These are phyloP conservation scores for Hycleus cichorii DNA, from an alignment of 1,140 invertebrate species.

Conservation along the genomic window DNA sequence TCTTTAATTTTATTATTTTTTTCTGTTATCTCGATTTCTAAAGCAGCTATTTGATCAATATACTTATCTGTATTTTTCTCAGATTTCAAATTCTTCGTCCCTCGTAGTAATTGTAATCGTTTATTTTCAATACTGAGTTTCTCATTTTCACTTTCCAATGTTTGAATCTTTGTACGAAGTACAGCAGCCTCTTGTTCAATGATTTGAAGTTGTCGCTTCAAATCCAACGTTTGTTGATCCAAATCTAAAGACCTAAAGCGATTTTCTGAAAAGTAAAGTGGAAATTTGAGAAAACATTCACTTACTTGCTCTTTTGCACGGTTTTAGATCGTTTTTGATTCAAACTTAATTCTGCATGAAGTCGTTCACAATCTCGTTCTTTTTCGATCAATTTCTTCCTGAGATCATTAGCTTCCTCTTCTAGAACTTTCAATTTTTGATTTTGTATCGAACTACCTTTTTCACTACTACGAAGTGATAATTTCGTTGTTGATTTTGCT, in stretches of 20 bases:
- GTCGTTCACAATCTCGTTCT: conserved; percentile 68
- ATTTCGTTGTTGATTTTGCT: conserved; percentile 37
- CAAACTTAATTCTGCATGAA: conserved; percentile 61
- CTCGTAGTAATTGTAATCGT: conserved; percentile 46
- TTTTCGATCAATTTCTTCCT: conserved; percentile 74
- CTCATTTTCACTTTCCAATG: conserved; percentile 66
- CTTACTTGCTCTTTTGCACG: conserved; percentile 55
- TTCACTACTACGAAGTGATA: conserved; percentile 39
- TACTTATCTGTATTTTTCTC: conserved; percentile 48
- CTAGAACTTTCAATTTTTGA: conserved; percentile 61
- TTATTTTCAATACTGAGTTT: conserved; percentile 65
- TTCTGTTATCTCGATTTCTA: conserved; percentile 57
- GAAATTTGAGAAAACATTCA: conserved; percentile 18
- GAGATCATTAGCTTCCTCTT: conserved; percentile 64
- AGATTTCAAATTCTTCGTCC: conserved; percentile 44
- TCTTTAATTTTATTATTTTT: conserved; percentile 54
- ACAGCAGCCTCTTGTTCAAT: conserved; percentile 65
- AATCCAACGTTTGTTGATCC: conserved; percentile 55
- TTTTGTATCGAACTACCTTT: conserved; percentile 45
- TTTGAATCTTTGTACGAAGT: conserved; percentile 54
- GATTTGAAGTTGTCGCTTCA: conserved; percentile 63
- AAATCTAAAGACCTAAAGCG: conserved; percentile 51
- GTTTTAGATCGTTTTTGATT: conserved; percentile 55
- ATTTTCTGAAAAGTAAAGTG: conserved; percentile 2
- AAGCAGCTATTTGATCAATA: conserved; percentile 51